phyloP scores from a whole-genome alignment of 2,113 vertebrate genomes.

The Hemiscyllium ocellatum region DNA sequence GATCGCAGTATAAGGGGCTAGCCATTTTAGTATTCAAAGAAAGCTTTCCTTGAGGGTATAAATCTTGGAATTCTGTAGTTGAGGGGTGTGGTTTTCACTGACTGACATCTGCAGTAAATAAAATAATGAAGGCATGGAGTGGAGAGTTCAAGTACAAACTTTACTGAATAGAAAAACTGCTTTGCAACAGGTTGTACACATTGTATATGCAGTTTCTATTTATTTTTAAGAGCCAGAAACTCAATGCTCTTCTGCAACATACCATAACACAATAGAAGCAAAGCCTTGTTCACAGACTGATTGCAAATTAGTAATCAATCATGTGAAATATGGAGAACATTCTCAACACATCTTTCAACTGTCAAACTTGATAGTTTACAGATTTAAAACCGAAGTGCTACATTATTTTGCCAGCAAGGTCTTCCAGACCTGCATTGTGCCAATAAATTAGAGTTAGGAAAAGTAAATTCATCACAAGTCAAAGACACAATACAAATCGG shows the following conservation, averaged over 20 bases:
- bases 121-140: no score
- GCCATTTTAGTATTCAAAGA: not conserved
- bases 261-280: not conserved
- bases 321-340: not conserved
- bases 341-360: not conserved
- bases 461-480: no score
- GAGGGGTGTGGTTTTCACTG: no score
- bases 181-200: no score
- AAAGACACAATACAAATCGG: not conserved
- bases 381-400: not conserved
- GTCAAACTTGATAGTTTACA: not conserved
- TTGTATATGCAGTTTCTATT: no score
- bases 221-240: no score
- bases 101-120: no score
- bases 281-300: not conserved
- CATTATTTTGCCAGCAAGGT: not conserved
- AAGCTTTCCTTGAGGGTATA: not conserved
- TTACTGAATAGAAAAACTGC: no score
- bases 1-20: not conserved
- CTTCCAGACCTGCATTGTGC: not conserved
- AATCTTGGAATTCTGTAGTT: no score
- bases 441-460: not conserved
- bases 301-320: not conserved
- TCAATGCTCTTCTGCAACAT: not conserved
- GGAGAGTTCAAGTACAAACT: no score